Conservation (phyloP, 2,888 invertebrate genomes). For the Drosophila rubida region DNA sequence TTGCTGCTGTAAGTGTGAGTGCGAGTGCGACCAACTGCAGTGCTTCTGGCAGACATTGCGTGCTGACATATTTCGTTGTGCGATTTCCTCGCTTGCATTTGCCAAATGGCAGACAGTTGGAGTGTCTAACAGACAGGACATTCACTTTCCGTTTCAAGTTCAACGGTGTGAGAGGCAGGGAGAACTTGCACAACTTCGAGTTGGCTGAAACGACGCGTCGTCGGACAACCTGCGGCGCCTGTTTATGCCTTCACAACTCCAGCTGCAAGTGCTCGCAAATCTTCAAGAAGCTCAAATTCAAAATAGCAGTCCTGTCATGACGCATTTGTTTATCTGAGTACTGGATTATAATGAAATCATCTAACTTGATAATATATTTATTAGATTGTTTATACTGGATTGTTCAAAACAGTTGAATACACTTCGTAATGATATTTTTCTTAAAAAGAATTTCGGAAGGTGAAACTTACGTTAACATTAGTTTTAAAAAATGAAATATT, state of each 20-base stretch:
- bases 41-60: constrained; percentile 70
- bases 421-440: too few species aligned
- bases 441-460: too few species aligned
- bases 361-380: neutral
- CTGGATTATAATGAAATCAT: neutral
- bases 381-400: too few species aligned
- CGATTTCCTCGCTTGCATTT: constrained; percentile 60
- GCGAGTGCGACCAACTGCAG: constrained; percentile 52
- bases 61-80: constrained; percentile 62
- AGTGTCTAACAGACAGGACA: constrained; percentile 77
- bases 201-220: constrained; percentile 7
- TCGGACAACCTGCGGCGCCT: constrained; percentile 21
- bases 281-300: constrained; percentile 9
- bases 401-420: too few species aligned
- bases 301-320: constrained; percentile 4
- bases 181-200: neutral
- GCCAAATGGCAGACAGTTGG: constrained; percentile 64
- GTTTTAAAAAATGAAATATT: too few species aligned
- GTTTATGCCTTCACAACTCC: constrained; percentile 26
- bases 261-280: constrained; percentile 16
- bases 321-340: neutral
- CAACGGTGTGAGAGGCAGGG: constrained; percentile 52
- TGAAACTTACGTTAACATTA: too few species aligned
- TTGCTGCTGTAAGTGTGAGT: constrained; percentile 1
- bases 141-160: constrained; percentile 80